Evolutionary conservation across 2,113 vertebrate genomes (phyloP).

Genomic region (Nesoenas mayeri): DNA sequence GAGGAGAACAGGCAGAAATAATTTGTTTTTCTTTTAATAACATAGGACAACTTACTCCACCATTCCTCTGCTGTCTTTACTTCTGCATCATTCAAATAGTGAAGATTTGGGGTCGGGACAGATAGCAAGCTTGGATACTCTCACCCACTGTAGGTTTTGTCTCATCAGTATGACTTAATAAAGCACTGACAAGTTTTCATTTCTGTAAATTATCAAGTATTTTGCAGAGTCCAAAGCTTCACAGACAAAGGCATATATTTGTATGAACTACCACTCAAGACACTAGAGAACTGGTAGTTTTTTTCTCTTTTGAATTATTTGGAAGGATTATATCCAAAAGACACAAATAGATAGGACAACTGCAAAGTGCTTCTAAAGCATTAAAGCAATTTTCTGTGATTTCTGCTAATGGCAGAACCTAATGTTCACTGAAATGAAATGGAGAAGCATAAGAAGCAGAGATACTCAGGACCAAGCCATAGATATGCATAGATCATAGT

Average conservation of each 20-base stretch:
- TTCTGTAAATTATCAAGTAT: background rate
- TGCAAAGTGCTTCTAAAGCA: background rate
- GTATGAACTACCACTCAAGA: background rate
- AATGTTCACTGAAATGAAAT: background rate
- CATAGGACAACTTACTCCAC: background rate
- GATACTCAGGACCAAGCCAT: background rate
- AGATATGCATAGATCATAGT: background rate
- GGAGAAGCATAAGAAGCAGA: background rate
- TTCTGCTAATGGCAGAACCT: background rate
- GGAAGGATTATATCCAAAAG: background rate
- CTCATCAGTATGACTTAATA: background rate
- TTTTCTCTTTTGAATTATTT: background rate
- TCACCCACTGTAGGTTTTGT: background rate
- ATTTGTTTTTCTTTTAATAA: background rate
- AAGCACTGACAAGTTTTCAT: background rate
- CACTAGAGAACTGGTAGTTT: background rate
- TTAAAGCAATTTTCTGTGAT: background rate
- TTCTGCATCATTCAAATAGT: background rate
- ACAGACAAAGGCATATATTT: background rate
- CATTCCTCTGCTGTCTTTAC: background rate
- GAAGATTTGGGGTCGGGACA: background rate
- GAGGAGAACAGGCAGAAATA: background rate
- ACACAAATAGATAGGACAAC: background rate
- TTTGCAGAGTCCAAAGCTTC: background rate
- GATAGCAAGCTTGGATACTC: background rate